These are phyloP conservation scores for Pitangus sulphuratus DNA, from an alignment of 2,797 vertebrate genomes.

Conservation along the genomic window DNA sequence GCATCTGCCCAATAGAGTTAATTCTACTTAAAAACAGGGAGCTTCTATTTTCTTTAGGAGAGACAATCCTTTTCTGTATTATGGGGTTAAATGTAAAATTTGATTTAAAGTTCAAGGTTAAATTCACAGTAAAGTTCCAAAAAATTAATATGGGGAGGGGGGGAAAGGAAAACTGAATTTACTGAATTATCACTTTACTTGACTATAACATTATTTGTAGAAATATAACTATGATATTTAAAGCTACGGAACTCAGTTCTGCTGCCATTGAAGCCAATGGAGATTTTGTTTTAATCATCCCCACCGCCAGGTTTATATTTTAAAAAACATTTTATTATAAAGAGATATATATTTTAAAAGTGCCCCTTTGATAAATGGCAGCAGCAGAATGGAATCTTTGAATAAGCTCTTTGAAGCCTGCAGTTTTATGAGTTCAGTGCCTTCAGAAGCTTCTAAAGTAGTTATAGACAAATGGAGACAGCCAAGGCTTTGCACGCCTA, in stretches of 20 bases:
- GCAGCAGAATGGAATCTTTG: constrained; percentile 54
- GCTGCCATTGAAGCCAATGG: constrained; percentile 4
- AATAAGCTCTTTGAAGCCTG: constrained; percentile 68
- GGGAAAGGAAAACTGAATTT: neutral
- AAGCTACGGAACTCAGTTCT: neutral
- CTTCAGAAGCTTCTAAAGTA: constrained; percentile 70
- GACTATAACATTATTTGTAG: neutral
- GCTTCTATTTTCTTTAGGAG: neutral
- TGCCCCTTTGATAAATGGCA: constrained; percentile 49
- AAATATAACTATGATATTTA: neutral
- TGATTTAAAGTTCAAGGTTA: neutral
- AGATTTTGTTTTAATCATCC: constrained; percentile 59
- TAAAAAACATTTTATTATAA: constrained; percentile 55
- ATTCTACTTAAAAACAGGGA: neutral
- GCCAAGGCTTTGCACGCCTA: constrained; percentile 52
- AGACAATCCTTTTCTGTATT: neutral
- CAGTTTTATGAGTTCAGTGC: constrained; percentile 68
- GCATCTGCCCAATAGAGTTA: neutral
- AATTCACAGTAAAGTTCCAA: neutral
- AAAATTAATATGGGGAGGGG: neutral
- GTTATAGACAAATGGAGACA: constrained; percentile 68
- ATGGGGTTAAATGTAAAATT: neutral
- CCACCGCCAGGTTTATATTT: constrained; percentile 32
- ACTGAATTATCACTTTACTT: neutral
- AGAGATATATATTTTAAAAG: constrained; percentile 60